phyloP scores from a whole-genome alignment of 1,140 invertebrate genomes.

The Achroia grisella region DNA sequence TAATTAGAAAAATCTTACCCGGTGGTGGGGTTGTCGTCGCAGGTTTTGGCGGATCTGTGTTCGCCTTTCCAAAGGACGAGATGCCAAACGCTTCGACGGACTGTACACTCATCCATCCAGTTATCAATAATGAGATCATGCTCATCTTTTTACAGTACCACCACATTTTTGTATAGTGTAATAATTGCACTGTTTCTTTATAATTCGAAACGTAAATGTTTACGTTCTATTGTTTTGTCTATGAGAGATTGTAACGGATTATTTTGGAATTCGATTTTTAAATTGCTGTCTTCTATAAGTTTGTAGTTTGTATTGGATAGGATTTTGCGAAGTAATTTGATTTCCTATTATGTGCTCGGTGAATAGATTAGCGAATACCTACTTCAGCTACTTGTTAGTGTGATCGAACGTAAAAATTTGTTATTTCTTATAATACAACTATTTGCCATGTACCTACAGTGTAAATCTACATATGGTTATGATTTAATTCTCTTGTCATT shows the following conservation, averaged over 20 bases:
- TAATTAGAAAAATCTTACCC: conserved; percentile 46
- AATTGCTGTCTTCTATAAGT: too few relatives aligned
- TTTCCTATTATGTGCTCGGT: too few relatives aligned
- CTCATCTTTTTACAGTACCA: conserved; percentile 8
- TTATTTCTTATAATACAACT: too few relatives aligned
- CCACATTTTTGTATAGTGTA: conserved; percentile 22
- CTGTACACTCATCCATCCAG: conserved; percentile 29
- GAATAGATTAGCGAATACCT: too few relatives aligned
- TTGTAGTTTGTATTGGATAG: too few relatives aligned
- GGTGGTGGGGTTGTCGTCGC: conserved; percentile 47
- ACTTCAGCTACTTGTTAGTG: too few relatives aligned
- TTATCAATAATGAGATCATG: conserved; percentile 13
- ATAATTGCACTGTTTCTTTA: neutral
- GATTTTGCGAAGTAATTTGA: too few relatives aligned
- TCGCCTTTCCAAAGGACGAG: conserved; percentile 56
- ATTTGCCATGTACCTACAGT: too few relatives aligned
- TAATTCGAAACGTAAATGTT: neutral
- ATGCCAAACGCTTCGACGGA: conserved; percentile 39
- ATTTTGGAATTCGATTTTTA: too few relatives aligned
- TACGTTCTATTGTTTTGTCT: conserved; percentile 15
- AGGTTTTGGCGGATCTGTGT: conserved; percentile 51
- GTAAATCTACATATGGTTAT: too few relatives aligned
- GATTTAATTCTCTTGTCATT: too few relatives aligned
- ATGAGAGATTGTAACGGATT: conserved; percentile 12
- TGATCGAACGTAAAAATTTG: too few relatives aligned